phyloP scores from a whole-genome alignment of 53 echinoderm and acorn worm genomes.

The Arbacia lixula region DNA sequence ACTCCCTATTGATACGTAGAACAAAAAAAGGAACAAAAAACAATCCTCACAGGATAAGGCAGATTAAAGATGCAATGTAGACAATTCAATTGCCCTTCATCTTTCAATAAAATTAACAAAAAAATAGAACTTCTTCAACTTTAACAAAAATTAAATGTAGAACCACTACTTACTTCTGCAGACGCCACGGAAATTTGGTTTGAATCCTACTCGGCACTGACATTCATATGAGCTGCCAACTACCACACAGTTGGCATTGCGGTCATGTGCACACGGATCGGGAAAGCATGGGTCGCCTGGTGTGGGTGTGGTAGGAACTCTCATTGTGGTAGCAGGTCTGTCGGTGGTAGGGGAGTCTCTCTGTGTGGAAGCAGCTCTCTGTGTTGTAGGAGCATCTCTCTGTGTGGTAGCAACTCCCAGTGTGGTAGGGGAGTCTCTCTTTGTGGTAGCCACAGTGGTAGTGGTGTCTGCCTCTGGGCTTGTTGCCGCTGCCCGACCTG shows the following conservation, averaged over 20 bases:
- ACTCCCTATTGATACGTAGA: no score
- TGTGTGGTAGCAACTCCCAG: background rate
- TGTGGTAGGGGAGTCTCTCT: background rate
- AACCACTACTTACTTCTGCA: constrained; percentile 18
- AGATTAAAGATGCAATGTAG: no score
- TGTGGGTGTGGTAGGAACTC: background rate
- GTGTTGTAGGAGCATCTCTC: background rate
- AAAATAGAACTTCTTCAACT: no score
- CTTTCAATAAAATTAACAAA: no score
- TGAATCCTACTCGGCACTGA: constrained; percentile 29
- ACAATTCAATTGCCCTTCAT: no score
- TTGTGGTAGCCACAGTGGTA: background rate
- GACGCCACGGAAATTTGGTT: background rate
- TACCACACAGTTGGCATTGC: constrained; percentile 18
- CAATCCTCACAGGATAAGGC: no score
- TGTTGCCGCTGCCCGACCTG: background rate
- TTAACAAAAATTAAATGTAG: background rate
- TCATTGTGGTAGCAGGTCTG: background rate
- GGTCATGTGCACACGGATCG: constrained; percentile 12
- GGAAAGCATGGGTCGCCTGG: constrained; percentile 33
- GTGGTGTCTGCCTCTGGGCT: background rate
- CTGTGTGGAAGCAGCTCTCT: background rate
- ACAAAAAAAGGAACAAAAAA: no score
- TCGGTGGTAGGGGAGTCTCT: background rate
- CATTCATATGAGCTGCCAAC: constrained; percentile 3